phyloP scores from a whole-genome alignment of 1,140 invertebrate genomes.

The Hylaeus anthracinus region DNA sequence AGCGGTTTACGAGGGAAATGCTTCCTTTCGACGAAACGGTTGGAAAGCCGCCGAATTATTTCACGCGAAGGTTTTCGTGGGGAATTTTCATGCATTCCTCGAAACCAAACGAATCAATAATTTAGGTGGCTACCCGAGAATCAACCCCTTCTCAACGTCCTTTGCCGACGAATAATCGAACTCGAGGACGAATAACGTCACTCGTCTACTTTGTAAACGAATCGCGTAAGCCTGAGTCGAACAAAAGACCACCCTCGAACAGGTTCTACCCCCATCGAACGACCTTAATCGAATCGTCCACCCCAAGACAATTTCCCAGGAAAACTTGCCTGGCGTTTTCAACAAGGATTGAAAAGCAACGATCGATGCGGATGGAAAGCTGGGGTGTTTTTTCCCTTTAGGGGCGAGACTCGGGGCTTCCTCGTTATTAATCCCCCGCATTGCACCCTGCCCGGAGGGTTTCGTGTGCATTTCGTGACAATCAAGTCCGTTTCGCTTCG shows the following conservation, averaged over 20 bases:
- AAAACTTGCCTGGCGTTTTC: slow-evolving; percentile 6
- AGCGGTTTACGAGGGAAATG: slow-evolving; percentile 15
- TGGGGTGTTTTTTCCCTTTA: background rate
- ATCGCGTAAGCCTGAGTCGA: background rate
- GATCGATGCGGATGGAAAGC: background rate
- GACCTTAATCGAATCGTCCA: slow-evolving; percentile 7
- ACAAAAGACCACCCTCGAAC: background rate
- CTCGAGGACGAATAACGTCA: no score
- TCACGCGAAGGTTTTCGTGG: background rate
- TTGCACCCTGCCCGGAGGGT: background rate
- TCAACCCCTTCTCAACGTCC: no score
- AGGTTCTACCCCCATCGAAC: background rate
- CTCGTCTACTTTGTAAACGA: background rate
- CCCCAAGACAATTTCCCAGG: background rate
- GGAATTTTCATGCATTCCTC: no score
- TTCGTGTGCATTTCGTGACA: background rate
- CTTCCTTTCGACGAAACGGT: background rate
- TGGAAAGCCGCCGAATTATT: slow-evolving; percentile 18
- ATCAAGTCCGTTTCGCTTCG: background rate
- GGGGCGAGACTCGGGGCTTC: slow-evolving; percentile 1
- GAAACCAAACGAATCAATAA: no score
- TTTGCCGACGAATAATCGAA: no score
- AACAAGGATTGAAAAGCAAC: slow-evolving; percentile 38
- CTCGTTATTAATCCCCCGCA: slow-evolving; percentile 34
- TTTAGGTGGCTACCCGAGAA: no score